Evolutionary conservation across 2,888 invertebrate genomes (phyloP), one percentile per base, ranked within the genome.

Genomic region (Pachliopta kotzebuea): DNA sequence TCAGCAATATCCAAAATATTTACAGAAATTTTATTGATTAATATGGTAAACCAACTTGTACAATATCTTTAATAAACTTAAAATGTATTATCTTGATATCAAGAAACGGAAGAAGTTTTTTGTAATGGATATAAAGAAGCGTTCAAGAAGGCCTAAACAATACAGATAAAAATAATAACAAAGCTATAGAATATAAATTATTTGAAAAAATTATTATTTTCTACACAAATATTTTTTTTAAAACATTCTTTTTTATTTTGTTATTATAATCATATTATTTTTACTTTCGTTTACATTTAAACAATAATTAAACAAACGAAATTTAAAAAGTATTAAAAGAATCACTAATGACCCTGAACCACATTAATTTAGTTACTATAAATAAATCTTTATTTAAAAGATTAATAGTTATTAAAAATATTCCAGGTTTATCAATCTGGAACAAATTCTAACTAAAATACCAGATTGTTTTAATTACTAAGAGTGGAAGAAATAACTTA

Each of bases 111-210:
- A 60, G 53, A 45, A 45, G 50, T 37, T 55, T 56, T 62, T 64
- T 64, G n/a, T 59, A 59, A 64, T 61, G 49, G 61, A 61, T 62
- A 23, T 42, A 64, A 62, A 59, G 45, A 29, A 52, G 64, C 55
- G 64, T 66, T 66, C 65, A 66, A 66, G 29, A 52, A 55, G 24
- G 49, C 24, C n/a, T 37, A 7, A 55, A 21, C 4, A 2, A n/a
- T 56, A 66, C 58, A 66, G 65, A 66, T 66, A 59, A 50, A 7
- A 18, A 31, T 4, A n/a, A 45, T 45, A 45, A 18, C 11, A 45
- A n/a, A 45, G 11, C n/a, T 45, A 45, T 45, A 18, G 45, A 11
- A n/a, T 18, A 45, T 4, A 45, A 45, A 20, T 18, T 23, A 23
- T 2, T 23, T 23, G 23, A 4, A 52, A 23, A 23, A 14, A 52